Evolutionary conservation across 2,888 invertebrate species (phyloP).

Genomic region (Morinoia aosen): DNA sequence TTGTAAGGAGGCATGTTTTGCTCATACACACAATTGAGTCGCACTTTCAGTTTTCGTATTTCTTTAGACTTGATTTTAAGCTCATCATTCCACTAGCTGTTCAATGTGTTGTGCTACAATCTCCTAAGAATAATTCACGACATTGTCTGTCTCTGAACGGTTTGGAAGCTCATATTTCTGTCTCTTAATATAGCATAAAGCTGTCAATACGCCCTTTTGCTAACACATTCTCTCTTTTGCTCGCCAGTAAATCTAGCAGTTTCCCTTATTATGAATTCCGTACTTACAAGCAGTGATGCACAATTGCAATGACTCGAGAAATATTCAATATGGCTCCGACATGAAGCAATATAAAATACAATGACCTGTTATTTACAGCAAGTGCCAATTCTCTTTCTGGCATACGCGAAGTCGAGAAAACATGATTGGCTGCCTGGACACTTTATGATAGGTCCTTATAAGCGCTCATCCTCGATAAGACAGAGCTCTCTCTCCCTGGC

Average conservation of each 20-base stretch:
- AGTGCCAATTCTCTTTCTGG: not conserved
- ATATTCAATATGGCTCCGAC: not conserved
- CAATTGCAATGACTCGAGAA: not conserved
- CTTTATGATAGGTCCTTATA: constrained; percentile 10
- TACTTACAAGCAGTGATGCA: not conserved
- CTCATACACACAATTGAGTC: not conserved
- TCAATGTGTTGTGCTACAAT: not conserved
- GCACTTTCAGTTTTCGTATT: not conserved
- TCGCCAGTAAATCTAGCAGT: not conserved
- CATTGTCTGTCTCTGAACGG: not conserved
- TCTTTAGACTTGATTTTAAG: not conserved
- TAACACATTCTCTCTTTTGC: not conserved
- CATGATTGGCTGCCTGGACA: constrained; percentile 12
- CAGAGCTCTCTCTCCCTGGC: constrained; percentile 2
- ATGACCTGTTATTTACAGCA: not conserved
- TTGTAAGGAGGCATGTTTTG: not conserved
- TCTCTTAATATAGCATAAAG: not conserved
- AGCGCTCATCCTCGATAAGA: not conserved
- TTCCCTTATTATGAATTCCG: not conserved
- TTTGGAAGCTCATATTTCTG: not conserved
- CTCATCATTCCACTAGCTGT: not conserved
- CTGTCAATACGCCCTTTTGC: not conserved
- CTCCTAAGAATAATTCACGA: not conserved
- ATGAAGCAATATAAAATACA: not conserved
- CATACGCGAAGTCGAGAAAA: not conserved